Evolutionary conservation across 2,888 invertebrate genomes (phyloP).

Genomic region (Polia nebulosa): DNA sequence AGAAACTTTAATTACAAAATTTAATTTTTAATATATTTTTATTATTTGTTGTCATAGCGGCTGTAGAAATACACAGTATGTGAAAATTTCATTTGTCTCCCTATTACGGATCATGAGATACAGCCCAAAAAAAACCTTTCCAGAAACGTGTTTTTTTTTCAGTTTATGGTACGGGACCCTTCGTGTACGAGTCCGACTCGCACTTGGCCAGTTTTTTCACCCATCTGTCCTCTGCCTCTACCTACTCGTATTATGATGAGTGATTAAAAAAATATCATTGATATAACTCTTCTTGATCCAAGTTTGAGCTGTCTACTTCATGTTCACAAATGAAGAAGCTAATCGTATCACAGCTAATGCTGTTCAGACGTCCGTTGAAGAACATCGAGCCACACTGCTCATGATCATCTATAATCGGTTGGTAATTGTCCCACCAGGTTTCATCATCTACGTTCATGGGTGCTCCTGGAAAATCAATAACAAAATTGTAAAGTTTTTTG

Average conservation of each 20-base stretch:
- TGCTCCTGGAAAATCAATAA: constrained; percentile 16
- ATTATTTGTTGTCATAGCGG: too few species aligned
- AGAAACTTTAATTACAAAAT: too few species aligned
- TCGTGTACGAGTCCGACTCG: too few species aligned
- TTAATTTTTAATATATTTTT: too few species aligned
- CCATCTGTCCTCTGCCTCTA: too few species aligned
- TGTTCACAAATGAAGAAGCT: constrained; percentile 84
- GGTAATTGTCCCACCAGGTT: constrained; percentile 73
- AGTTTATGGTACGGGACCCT: too few species aligned
- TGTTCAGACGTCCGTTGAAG: constrained; percentile 78
- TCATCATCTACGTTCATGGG: constrained; percentile 73
- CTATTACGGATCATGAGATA: too few species aligned
- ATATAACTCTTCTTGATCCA: constrained; percentile 3
- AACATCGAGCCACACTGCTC: constrained; percentile 83
- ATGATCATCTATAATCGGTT: constrained; percentile 72
- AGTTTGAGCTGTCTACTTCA: constrained; percentile 55
- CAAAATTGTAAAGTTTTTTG: not conserved
- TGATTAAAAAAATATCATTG: constrained; percentile 1
- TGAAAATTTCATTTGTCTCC: too few species aligned
- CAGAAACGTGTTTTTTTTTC: too few species aligned
- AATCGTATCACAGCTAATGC: constrained; percentile 72
- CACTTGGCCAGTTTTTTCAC: too few species aligned
- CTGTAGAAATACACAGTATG: too few species aligned
- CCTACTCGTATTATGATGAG: not conserved
- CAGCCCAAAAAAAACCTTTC: too few species aligned